A percentile compares a stretch with the other conserved stretches of the same genome.
Evolutionary conservation across 1,140 invertebrate genomes (phyloP).

Genomic region (Manduca sexta): DNA sequence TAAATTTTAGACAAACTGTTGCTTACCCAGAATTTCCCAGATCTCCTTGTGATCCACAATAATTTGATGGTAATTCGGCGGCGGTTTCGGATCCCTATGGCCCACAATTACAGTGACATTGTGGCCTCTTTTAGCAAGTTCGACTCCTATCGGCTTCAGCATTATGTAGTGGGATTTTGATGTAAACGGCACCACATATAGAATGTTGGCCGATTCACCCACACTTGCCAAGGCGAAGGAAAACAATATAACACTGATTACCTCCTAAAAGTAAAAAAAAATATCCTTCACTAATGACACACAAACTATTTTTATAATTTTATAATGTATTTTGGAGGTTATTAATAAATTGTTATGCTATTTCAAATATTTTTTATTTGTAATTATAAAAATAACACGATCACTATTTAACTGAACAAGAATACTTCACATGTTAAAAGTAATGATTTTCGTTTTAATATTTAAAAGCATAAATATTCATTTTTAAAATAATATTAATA

Average conservation of each 20-base stretch:
- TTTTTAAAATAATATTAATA: too few species aligned
- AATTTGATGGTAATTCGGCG: constrained; percentile 69
- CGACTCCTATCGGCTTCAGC: constrained; percentile 71
- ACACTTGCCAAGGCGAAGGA: constrained; percentile 10
- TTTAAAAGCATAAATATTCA: too few species aligned
- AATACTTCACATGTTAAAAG: too few species aligned
- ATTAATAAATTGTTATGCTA: too few species aligned
- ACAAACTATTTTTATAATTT: background rate
- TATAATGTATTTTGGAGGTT: background rate
- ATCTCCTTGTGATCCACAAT: constrained; percentile 68
- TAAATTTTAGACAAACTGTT: too few species aligned
- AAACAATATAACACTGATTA: constrained; percentile 11
- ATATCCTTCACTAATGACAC: background rate
- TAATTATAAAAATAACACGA: too few species aligned
- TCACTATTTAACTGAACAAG: too few species aligned
- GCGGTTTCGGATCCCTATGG: constrained; percentile 53
- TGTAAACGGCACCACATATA: constrained; percentile 53
- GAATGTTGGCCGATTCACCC: constrained; percentile 42
- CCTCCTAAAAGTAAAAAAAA: constrained; percentile 27
- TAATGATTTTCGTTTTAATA: too few species aligned
- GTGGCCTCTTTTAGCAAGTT: constrained; percentile 74
- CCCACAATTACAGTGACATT: constrained; percentile 76
- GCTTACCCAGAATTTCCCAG: constrained; percentile 64
- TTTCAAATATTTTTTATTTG: too few species aligned
- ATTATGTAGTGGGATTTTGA: constrained; percentile 73